phyloP scores from a whole-genome alignment of 2,888 invertebrate species.

The Ophion ellenae region DNA sequence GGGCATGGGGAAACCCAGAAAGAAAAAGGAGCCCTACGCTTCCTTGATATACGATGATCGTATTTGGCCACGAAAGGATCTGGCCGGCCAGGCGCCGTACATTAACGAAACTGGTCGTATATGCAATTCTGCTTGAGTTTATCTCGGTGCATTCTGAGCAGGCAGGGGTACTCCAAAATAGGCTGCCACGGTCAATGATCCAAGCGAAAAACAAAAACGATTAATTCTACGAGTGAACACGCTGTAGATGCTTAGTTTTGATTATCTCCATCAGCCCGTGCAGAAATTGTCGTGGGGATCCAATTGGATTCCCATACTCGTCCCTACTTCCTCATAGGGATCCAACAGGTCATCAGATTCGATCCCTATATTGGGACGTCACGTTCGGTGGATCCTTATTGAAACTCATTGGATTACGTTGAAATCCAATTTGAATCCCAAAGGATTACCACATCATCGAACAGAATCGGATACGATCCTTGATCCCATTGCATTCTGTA shows the following conservation, averaged over 20 bases:
- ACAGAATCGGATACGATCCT: too few species aligned
- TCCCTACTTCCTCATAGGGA: too few species aligned
- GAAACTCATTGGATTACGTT: too few species aligned
- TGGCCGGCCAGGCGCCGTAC: slow-evolving; percentile 60
- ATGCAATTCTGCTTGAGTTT: slow-evolving; percentile 20
- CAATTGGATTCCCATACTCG: too few species aligned
- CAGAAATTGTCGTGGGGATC: too few species aligned
- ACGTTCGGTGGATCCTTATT: too few species aligned
- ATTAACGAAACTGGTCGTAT: slow-evolving; percentile 45
- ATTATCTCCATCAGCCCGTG: not conserved
- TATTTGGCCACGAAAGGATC: slow-evolving; percentile 66
- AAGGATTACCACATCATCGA: too few species aligned
- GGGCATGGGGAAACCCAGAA: slow-evolving; percentile 66
- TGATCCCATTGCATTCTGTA: too few species aligned
- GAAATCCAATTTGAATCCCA: too few species aligned
- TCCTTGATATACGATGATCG: slow-evolving; percentile 67
- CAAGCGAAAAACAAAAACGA: not conserved
- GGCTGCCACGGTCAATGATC: not conserved
- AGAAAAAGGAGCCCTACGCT: slow-evolving; percentile 49
- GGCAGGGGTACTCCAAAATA: not conserved
- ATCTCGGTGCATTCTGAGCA: slow-evolving; percentile 8
- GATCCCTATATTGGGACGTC: too few species aligned
- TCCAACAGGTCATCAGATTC: too few species aligned
- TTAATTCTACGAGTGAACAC: not conserved
- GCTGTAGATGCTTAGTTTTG: not conserved